Evolutionary conservation across 2,113 vertebrate species (phyloP).

Genomic region (Cyanocitta stelleri): DNA sequence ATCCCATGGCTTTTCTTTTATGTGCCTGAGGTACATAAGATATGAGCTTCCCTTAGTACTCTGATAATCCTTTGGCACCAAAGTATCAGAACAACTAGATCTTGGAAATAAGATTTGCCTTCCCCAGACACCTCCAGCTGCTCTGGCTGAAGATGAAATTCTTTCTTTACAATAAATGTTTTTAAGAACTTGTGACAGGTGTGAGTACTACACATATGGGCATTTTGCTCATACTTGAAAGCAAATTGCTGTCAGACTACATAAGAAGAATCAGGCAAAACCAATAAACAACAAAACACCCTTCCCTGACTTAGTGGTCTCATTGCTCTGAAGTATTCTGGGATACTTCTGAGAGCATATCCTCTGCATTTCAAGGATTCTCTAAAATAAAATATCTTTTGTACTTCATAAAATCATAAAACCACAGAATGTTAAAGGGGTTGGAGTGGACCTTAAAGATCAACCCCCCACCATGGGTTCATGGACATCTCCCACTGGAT

Average conservation of each 20-base stretch:
- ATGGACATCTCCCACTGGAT: too few species aligned
- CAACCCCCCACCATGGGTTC: accelerated
- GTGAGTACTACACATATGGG: not conserved
- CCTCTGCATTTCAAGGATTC: not conserved
- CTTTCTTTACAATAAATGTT: not conserved
- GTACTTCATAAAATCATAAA: not conserved
- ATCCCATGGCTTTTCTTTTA: not conserved
- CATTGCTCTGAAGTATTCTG: not conserved
- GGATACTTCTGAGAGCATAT: not conserved
- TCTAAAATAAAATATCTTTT: not conserved
- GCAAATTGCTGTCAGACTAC: not conserved
- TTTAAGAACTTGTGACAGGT: not conserved
- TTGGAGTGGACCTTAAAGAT: not conserved
- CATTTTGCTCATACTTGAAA: not conserved
- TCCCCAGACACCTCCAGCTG: not conserved
- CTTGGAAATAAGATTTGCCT: not conserved
- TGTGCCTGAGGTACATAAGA: not conserved
- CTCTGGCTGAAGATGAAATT: not conserved
- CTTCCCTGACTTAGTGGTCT: not conserved
- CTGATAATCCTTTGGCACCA: not conserved
- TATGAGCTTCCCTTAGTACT: not conserved
- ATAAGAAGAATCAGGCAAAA: not conserved
- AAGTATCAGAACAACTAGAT: not conserved
- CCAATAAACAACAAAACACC: not conserved
- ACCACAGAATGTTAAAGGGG: not conserved